Percentiles rank a stretch among this genome's conserved stretches.
phyloP scores from a whole-genome alignment of 2,797 vertebrate genomes.

The Aulostomus chinensis region DNA sequence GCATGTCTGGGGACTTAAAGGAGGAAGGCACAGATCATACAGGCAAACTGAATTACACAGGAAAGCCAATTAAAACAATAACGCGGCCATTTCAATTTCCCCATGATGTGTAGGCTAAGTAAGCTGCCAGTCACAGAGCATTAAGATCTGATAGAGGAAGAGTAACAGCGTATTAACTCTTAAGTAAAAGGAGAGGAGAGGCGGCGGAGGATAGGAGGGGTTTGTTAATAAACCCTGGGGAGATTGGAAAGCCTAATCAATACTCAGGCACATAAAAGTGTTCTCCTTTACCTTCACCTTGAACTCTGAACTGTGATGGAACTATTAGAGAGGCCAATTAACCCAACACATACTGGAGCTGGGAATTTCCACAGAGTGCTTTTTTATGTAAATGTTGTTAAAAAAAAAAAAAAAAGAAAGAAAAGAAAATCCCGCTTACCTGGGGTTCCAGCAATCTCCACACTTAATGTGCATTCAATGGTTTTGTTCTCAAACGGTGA shows the following conservation, averaged over 20 bases:
- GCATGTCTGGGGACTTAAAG: constrained; percentile 24
- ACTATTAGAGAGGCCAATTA: constrained; percentile 42
- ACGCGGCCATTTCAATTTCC: constrained; percentile 63
- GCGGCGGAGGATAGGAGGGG: constrained; percentile 20
- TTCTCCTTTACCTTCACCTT: constrained; percentile 61
- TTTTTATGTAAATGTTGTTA: background rate
- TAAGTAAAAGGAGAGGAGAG: constrained; percentile 26
- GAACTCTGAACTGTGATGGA: constrained; percentile 67
- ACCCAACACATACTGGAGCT: constrained; percentile 12
- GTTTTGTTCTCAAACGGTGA: constrained; percentile 99
- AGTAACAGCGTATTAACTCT: constrained; percentile 57
- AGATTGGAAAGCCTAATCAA: constrained; percentile 73
- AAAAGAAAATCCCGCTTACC: too few relatives aligned
- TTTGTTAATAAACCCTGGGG: constrained; percentile 62
- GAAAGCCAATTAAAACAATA: constrained; percentile 74
- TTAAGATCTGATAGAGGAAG: constrained; percentile 62
- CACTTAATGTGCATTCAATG: constrained; percentile 99
- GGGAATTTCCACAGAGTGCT: background rate
- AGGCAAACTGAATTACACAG: constrained; percentile 56
- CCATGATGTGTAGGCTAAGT: constrained; percentile 60
- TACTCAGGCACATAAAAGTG: constrained; percentile 67
- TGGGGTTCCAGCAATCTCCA: constrained; percentile 99
- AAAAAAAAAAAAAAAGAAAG: too few relatives aligned
- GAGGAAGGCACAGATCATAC: constrained; percentile 44
- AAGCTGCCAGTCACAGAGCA: constrained; percentile 64